Evolutionary conservation across 2,888 invertebrate genomes (phyloP).

Genomic region (Papilio demoleus): DNA sequence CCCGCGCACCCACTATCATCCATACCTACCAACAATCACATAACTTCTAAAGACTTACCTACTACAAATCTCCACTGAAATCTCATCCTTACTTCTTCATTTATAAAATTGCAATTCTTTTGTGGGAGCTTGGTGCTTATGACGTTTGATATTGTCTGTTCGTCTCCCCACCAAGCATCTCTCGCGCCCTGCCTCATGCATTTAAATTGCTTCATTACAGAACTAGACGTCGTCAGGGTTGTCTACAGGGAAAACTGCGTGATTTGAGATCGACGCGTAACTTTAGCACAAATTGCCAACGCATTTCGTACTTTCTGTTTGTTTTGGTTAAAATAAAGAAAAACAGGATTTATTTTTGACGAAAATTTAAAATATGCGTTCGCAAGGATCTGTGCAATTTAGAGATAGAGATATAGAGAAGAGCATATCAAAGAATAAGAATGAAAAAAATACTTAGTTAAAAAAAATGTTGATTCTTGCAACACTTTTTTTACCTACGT

Average conservation of each 20-base stretch:
- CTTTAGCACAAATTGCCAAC: slow-evolving; percentile 49
- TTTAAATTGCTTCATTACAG: slow-evolving; percentile 85
- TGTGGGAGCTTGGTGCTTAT: slow-evolving; percentile 47
- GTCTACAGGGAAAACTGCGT: slow-evolving; percentile 65
- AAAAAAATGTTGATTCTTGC: too few relatives aligned
- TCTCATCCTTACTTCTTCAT: rapidly evolving
- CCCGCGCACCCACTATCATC: slow-evolving; percentile 80
- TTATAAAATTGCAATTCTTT: slow-evolving; percentile 48
- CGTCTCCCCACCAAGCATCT: slow-evolving; percentile 75
- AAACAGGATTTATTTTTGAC: neutral
- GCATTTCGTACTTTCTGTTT: slow-evolving; percentile 28
- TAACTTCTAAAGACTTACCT: slow-evolving; percentile 45
- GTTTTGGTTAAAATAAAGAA: neutral
- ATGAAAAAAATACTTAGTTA: too few relatives aligned
- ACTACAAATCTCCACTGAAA: slow-evolving; percentile 41
- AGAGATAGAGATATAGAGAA: too few relatives aligned
- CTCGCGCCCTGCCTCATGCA: slow-evolving; percentile 84
- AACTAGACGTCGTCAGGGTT: slow-evolving; percentile 81
- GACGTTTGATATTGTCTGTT: slow-evolving; percentile 52
- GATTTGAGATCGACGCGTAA: slow-evolving; percentile 49
- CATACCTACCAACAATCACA: slow-evolving; percentile 67
- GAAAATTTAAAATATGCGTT: neutral
- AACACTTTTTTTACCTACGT: too few relatives aligned
- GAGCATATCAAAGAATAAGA: too few relatives aligned
- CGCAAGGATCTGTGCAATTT: neutral